Evolutionary conservation across 37 sponge, comb jelly and placozoan genomes (phyloP).

Genomic region (Hormiphora californensis): DNA sequence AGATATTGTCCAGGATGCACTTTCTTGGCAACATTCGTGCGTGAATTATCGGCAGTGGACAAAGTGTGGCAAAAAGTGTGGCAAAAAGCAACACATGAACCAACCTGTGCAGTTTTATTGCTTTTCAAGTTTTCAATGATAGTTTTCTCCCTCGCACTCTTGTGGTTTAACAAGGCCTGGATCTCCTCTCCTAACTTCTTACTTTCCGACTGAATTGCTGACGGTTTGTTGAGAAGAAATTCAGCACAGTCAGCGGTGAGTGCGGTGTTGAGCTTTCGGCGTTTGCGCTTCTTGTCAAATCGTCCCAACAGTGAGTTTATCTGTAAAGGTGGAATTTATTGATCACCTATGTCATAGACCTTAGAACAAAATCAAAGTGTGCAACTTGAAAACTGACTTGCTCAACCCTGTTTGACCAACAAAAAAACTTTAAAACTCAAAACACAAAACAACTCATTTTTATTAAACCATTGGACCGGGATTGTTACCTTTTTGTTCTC

Average conservation of each 20-base stretch:
- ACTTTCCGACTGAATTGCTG: slow-evolving; percentile 65
- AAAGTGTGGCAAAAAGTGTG: too few species aligned
- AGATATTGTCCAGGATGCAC: too few species aligned
- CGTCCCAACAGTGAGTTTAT: slow-evolving; percentile 41
- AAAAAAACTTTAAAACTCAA: too few species aligned
- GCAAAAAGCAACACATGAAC: too few species aligned
- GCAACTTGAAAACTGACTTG: too few species aligned
- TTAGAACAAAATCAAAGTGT: too few species aligned
- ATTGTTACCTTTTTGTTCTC: slow-evolving; percentile 22
- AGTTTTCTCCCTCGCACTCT: slow-evolving; percentile 68
- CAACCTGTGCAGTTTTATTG: slow-evolving; percentile 55
- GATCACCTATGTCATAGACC: too few species aligned
- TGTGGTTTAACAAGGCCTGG: slow-evolving; percentile 70
- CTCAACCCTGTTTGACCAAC: too few species aligned
- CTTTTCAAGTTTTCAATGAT: slow-evolving; percentile 75
- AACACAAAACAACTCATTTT: not conserved
- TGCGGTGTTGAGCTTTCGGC: slow-evolving; percentile 29
- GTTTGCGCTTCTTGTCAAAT: slow-evolving; percentile 45
- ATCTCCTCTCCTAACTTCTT: slow-evolving; percentile 67
- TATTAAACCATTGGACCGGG: not conserved
- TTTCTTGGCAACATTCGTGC: too few species aligned
- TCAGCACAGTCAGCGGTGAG: slow-evolving; percentile 44
- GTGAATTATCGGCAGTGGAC: too few species aligned
- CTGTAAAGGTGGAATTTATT: too few species aligned
- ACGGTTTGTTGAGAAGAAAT: slow-evolving; percentile 54